Percentiles rank a stretch among this genome's conserved stretches.
Conservation (phyloP, 2,888 invertebrate species). For the Crossocerus cetratus region DNA sequence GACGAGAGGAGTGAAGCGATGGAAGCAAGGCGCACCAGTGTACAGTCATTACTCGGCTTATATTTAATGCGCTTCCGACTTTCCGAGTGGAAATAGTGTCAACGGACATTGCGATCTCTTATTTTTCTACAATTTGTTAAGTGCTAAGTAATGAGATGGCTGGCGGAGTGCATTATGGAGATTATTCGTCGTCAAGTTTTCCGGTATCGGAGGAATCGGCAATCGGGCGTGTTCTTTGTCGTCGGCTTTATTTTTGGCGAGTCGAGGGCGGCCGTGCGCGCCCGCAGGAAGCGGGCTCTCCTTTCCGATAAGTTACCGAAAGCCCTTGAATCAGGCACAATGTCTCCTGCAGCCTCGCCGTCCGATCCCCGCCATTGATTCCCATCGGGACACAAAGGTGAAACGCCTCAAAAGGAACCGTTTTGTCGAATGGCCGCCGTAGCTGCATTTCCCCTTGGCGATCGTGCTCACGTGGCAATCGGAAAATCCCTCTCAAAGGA, state of each 20-base stretch:
- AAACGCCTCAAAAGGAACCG: constrained; percentile 51
- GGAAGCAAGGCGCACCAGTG: too few species aligned
- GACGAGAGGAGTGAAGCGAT: too few species aligned
- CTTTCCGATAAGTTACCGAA: constrained; percentile 25
- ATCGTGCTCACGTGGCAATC: constrained; percentile 44
- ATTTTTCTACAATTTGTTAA: too few species aligned
- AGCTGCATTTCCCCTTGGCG: constrained; percentile 4
- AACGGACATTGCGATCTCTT: too few species aligned
- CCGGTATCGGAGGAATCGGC: constrained; percentile 18
- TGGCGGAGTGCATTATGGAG: too few species aligned
- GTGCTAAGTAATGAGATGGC: too few species aligned
- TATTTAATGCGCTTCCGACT: too few species aligned
- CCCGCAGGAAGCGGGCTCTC: constrained; percentile 20
- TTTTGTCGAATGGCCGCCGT: constrained; percentile 43
- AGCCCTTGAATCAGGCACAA: constrained; percentile 22
- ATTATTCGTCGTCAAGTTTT: constrained; percentile 11
- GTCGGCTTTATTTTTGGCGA: constrained; percentile 24
- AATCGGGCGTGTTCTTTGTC: constrained; percentile 16
- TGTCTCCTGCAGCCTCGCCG: constrained; percentile 23
- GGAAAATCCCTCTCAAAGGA: constrained; percentile 44
- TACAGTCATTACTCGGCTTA: too few species aligned
- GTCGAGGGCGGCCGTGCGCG: constrained; percentile 15
- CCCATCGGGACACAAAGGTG: constrained; percentile 42
- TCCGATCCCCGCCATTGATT: constrained; percentile 22
- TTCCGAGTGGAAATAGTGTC: too few species aligned